Evolutionary conservation across 2,113 vertebrate species (phyloP).

Genomic region (Ochotona curzoniae): DNA sequence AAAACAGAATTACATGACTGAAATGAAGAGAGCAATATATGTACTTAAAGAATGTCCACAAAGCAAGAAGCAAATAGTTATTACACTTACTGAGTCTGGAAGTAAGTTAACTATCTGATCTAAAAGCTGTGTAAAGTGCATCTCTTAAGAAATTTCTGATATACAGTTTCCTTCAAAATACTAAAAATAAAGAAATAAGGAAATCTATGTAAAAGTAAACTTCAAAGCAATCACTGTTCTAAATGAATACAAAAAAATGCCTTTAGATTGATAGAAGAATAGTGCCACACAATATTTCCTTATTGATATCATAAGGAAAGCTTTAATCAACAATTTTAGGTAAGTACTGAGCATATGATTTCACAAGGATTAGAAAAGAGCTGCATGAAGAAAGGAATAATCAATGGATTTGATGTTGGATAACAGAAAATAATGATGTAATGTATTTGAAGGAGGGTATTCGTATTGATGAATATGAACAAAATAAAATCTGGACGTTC

Average conservation of each 20-base stretch:
- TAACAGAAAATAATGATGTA: not conserved
- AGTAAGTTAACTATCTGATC: no score
- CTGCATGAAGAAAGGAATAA: not conserved
- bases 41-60: no score
- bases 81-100: no score
- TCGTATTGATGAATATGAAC: not conserved
- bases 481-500: not conserved
- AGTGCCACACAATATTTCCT: not conserved
- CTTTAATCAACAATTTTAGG: not conserved
- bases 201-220: not conserved
- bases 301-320: not conserved
- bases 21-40: no score
- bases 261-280: not conserved
- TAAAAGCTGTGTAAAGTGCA: no score
- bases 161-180: not conserved
- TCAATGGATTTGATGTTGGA: not conserved
- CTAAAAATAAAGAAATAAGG: not conserved
- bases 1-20: no score
- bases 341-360: not conserved
- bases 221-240: not conserved
- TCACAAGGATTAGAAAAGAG: not conserved
- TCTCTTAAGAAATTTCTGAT: not conserved
- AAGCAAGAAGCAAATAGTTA: no score
- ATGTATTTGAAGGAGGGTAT: not conserved
- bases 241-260: not conserved